phyloP scores from a whole-genome alignment of 2,888 invertebrate species.

The Meandrusa payeni region DNA sequence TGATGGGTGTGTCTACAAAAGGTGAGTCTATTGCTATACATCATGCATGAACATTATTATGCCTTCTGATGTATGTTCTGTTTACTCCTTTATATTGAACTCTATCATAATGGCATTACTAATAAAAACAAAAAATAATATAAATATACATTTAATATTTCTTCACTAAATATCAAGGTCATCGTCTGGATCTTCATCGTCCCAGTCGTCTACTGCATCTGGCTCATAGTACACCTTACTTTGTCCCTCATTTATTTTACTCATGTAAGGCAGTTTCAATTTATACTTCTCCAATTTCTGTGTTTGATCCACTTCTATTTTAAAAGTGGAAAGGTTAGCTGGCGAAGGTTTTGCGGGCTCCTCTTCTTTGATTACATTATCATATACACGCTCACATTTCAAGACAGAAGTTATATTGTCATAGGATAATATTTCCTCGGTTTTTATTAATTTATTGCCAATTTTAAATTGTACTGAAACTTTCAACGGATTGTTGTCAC shows the following conservation, averaged over 20 bases:
- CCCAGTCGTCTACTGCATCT: conserved; percentile 90
- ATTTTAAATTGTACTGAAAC: conserved; percentile 68
- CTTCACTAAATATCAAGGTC: conserved; percentile 84
- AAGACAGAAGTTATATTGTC: conserved; percentile 50
- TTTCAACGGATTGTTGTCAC: conserved; percentile 41
- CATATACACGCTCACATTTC: conserved; percentile 46
- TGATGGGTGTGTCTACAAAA: too few species aligned
- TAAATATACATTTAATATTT: too few species aligned
- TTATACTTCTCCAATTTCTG: conserved; percentile 82
- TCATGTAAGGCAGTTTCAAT: conserved; percentile 83
- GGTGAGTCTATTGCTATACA: too few species aligned
- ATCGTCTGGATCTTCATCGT: conserved; percentile 93
- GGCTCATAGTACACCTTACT: conserved; percentile 88
- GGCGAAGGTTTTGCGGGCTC: conserved; percentile 62
- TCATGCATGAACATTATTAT: too few species aligned
- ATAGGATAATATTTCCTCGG: conserved; percentile 58
- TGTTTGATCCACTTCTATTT: conserved; percentile 82
- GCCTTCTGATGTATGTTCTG: too few species aligned
- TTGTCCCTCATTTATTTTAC: conserved; percentile 71
- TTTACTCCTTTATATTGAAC: too few species aligned
- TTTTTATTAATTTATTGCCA: conserved; percentile 73
- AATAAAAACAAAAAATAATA: too few species aligned
- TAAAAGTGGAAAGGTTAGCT: conserved; percentile 80
- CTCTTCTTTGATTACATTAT: conserved; percentile 45
- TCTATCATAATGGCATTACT: too few species aligned